A percentile compares a stretch with the other conserved stretches of the same genome.
These are phyloP conservation scores for Empidonax traillii DNA, from an alignment of 2,113 vertebrate genomes.

Conservation along the genomic window DNA sequence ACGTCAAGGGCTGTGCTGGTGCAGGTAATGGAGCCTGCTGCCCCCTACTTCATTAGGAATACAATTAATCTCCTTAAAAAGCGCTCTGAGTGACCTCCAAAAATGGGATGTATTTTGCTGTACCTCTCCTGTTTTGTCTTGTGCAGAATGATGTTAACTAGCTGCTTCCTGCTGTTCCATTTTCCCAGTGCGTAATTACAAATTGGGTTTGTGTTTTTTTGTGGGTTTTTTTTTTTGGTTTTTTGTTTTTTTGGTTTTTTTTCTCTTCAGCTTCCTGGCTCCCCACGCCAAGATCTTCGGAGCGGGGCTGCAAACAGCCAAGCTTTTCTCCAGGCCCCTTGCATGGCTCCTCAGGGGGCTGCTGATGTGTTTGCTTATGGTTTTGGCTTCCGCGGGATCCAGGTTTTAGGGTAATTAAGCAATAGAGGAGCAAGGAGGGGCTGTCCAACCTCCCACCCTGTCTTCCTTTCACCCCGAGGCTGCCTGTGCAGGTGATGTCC, in stretches of 20 bases:
- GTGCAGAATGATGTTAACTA: not conserved
- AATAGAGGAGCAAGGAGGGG: not conserved
- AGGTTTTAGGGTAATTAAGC: not conserved
- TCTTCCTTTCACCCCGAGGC: accelerated
- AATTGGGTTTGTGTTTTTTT: not conserved
- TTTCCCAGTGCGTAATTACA: not conserved
- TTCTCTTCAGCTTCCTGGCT: slow-evolving; percentile 1
- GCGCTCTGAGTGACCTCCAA: not conserved
- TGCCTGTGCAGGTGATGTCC: accelerated
- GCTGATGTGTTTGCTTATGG: not conserved
- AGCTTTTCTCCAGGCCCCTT: not conserved
- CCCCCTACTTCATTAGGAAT: not conserved
- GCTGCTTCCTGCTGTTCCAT: slow-evolving; percentile 38
- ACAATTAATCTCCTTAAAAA: not conserved
- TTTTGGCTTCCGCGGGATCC: not conserved
- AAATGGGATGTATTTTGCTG: not conserved
- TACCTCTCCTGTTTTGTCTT: not conserved
- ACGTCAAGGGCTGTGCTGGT: not conserved
- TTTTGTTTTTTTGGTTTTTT: not conserved
- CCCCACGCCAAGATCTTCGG: not conserved
- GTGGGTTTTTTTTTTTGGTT: too few relatives aligned
- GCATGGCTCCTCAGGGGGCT: not conserved
- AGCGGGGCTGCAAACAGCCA: not conserved
- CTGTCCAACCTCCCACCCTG: not conserved
- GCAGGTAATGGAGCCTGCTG: slow-evolving; percentile 14